A percentile compares a stretch with the other conserved stretches of the same genome.
phyloP scores from a whole-genome alignment of 2,888 invertebrate species.

The Charanyca ferruginea region DNA sequence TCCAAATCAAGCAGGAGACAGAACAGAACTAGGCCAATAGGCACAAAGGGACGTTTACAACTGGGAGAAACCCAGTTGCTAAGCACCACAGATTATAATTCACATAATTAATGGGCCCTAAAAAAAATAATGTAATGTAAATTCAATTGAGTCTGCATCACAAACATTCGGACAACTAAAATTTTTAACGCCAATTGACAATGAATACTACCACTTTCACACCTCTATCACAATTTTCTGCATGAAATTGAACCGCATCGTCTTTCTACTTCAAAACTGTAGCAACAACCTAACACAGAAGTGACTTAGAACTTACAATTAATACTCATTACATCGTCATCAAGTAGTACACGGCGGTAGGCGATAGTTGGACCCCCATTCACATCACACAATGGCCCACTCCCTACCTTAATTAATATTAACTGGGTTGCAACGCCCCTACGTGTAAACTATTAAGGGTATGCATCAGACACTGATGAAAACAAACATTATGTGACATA shows the following conservation, averaged over 20 bases:
- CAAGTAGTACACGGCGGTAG: constrained; percentile 75
- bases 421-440: constrained; percentile 80
- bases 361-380: constrained; percentile 77
- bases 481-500: constrained; percentile 81
- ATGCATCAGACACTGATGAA: constrained; percentile 85
- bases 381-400: constrained; percentile 63
- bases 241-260: not conserved
- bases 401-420: constrained; percentile 78
- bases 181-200: constrained; percentile 5
- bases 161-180: not conserved
- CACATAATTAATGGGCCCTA: no score
- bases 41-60: no score
- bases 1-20: no score
- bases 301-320: constrained; percentile 57
- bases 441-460: constrained; percentile 81
- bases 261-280: not conserved
- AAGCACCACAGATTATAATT: no score
- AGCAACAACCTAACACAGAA: constrained; percentile 19
- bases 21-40: no score
- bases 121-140: not conserved
- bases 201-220: constrained; percentile 1
- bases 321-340: constrained; percentile 67
- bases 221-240: not conserved
- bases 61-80: no score
- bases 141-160: constrained; percentile 13